Evolutionary conservation across 2,797 vertebrate genomes (phyloP).

Genomic region (Sylvia borin): DNA sequence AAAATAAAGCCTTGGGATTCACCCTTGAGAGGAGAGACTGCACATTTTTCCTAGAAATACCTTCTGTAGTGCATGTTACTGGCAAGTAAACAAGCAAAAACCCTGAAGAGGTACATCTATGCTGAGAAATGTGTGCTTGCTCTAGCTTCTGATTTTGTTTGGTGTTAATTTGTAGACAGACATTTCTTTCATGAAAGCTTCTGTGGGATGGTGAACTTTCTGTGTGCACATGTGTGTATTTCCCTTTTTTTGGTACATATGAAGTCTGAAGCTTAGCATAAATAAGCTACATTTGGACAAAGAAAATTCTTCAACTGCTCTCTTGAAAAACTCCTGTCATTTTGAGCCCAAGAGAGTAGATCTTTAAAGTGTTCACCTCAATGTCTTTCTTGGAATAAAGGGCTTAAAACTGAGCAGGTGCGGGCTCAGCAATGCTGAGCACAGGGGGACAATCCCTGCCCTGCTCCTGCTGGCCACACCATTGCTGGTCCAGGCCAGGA

Average conservation of each 20-base stretch:
- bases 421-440: fast-evolving
- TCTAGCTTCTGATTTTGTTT: not conserved
- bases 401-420: not conserved
- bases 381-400: not conserved
- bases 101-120: not conserved
- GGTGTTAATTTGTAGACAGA: not conserved
- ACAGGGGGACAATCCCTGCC: not conserved
- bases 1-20: not conserved
- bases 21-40: not conserved
- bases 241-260: not conserved
- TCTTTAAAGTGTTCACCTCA: not conserved
- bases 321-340: not conserved
- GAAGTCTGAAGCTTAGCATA: not conserved
- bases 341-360: not conserved
- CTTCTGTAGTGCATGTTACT: not conserved
- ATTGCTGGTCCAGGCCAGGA: not conserved
- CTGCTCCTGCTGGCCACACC: not conserved
- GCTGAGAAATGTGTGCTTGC: not conserved
- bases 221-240: not conserved
- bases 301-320: not conserved
- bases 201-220: not conserved
- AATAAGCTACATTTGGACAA: not conserved
- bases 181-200: not conserved
- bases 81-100: not conserved
- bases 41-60: not conserved